Percentiles rank a stretch among this genome's conserved stretches.
Evolutionary conservation across 2,888 invertebrate species (phyloP).

Genomic region (Cheilosia soror): DNA sequence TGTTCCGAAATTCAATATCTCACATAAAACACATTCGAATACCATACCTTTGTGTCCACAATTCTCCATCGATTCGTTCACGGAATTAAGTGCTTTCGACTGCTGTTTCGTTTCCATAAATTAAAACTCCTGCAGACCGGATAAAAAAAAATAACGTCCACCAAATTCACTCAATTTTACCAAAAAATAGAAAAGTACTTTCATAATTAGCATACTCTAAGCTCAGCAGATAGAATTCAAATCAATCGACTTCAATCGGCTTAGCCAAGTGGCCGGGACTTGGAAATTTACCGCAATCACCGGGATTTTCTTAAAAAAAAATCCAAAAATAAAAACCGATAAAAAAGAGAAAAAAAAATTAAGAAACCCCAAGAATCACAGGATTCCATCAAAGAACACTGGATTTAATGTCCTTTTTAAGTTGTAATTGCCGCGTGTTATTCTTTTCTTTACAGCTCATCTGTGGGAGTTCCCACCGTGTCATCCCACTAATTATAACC

Average conservation of each 20-base stretch:
- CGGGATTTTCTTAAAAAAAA: constrained; percentile 51
- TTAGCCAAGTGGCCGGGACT: constrained; percentile 71
- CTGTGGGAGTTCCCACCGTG: constrained; percentile 64
- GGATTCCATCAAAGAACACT: constrained; percentile 36
- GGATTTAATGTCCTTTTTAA: constrained; percentile 66
- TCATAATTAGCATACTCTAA: constrained; percentile 66
- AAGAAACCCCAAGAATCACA: constrained; percentile 38
- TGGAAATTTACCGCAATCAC: constrained; percentile 68
- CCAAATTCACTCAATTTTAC: constrained; percentile 42
- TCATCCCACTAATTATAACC: constrained; percentile 67
- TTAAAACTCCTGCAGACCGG: background rate
- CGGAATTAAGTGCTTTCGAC: background rate
- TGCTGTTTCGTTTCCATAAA: constrained; percentile 1
- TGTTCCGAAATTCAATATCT: no score
- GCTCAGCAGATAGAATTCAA: constrained; percentile 59
- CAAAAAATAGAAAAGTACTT: constrained; percentile 47
- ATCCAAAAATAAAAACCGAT: constrained; percentile 17
- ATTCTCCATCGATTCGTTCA: no score
- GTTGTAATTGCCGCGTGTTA: constrained; percentile 72
- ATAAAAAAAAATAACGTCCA: constrained; percentile 4
- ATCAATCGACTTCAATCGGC: constrained; percentile 74
- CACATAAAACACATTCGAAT: no score
- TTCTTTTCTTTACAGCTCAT: constrained; percentile 73
- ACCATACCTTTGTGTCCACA: no score
- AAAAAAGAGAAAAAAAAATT: constrained; percentile 17